Percentiles rank a stretch among this genome's conserved stretches.
These are phyloP conservation scores for Galerucella calmariensis DNA, from an alignment of 2,888 invertebrate species.

Conservation along the genomic window DNA sequence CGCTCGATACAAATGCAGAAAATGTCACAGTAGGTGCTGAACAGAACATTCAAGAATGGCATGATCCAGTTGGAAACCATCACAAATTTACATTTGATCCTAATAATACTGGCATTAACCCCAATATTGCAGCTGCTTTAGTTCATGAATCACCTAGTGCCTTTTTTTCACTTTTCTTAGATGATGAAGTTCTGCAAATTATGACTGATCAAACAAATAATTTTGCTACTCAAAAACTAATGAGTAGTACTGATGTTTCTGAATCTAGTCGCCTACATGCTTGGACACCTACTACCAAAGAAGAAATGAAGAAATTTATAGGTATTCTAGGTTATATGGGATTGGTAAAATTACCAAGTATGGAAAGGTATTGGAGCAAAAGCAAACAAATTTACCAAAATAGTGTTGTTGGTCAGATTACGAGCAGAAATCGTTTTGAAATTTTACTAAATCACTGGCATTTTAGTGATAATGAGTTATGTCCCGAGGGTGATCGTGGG, in stretches of 20 bases:
- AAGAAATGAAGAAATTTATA: neutral
- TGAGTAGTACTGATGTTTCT: neutral
- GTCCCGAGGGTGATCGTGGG: slow-evolving; percentile 5
- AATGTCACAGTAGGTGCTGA: too few relatives aligned
- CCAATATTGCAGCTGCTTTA: too few relatives aligned
- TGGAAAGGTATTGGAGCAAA: neutral
- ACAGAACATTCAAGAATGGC: too few relatives aligned
- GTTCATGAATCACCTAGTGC: too few relatives aligned
- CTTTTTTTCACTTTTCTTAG: neutral
- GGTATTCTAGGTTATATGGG: slow-evolving; percentile 10
- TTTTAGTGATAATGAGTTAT: slow-evolving; percentile 8
- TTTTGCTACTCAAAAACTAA: slow-evolving; percentile 3
- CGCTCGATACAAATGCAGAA: too few relatives aligned
- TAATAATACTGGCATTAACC: too few relatives aligned
- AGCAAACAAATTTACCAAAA: slow-evolving; percentile 2
- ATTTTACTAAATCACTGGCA: slow-evolving; percentile 2
- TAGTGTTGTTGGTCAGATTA: neutral
- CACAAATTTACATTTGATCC: too few relatives aligned
- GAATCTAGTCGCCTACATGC: neutral
- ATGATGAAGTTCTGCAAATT: neutral
- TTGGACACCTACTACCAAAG: neutral
- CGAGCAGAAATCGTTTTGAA: slow-evolving; percentile 22
- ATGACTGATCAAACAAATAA: slow-evolving; percentile 4
- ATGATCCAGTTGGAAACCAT: too few relatives aligned
- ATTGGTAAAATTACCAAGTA: neutral